Conservation (phyloP, 1,140 invertebrate species). For the Drosophila cardini region DNA sequence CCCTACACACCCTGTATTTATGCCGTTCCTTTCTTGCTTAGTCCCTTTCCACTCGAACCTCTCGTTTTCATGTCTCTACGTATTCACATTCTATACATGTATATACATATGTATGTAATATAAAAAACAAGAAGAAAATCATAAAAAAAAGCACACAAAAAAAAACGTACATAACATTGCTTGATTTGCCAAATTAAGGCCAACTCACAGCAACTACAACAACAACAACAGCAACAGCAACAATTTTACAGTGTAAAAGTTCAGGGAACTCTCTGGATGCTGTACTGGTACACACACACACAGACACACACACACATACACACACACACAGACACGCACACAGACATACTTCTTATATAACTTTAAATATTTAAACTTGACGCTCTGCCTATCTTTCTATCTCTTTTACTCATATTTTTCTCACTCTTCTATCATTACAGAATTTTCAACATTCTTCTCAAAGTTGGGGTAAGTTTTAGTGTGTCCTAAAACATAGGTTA, state of each 20-base stretch:
- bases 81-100: constrained; percentile 30
- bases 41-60: not conserved
- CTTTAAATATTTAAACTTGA: constrained; percentile 15
- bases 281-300: not conserved
- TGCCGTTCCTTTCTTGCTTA: not conserved
- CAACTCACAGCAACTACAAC: constrained; percentile 34
- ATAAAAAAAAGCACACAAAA: constrained; percentile 12
- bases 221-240: constrained; percentile 15
- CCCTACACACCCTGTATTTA: not conserved
- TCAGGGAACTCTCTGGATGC: constrained; percentile 29
- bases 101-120: constrained; percentile 6
- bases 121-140: constrained; percentile 9
- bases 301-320: not conserved
- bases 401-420: not conserved
- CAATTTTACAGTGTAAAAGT: constrained; percentile 39
- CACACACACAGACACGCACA: not conserved
- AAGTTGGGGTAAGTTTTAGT: constrained; percentile 37
- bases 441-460: constrained; percentile 4
- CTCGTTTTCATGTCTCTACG: constrained; percentile 9
- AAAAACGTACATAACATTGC: constrained; percentile 39
- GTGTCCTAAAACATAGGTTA: constrained; percentile 9
- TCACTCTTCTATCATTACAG: constrained; percentile 25
- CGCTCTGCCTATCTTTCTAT: not conserved
- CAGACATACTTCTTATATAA: constrained; percentile 7
- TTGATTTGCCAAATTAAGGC: constrained; percentile 67